A percentile compares a stretch with the other conserved stretches of the same genome.
phyloP scores from a whole-genome alignment of 2,113 vertebrate genomes.

The Orientallactaga bullata region DNA sequence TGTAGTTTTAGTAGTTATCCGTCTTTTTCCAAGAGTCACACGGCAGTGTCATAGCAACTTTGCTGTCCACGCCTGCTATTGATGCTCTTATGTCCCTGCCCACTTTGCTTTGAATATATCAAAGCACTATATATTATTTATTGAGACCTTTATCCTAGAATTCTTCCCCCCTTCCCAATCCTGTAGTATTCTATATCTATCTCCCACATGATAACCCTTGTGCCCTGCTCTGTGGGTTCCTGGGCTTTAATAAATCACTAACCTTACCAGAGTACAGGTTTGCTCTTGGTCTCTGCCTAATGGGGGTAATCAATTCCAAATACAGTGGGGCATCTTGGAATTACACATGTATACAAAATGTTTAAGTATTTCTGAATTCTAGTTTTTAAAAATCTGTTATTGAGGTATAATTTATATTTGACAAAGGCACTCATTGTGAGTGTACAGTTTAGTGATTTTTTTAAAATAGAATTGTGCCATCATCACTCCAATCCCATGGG shows the following conservation, averaged over 20 bases:
- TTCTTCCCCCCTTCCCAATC: neutral
- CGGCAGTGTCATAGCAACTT: neutral
- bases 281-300: neutral
- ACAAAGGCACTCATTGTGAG: neutral
- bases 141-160: neutral
- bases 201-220: neutral
- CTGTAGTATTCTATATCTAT: neutral
- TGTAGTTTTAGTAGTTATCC: neutral
- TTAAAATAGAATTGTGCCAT: neutral
- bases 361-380: neutral
- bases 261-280: neutral
- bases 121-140: neutral
- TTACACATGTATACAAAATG: neutral
- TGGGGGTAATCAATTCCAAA: neutral
- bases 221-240: neutral
- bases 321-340: neutral
- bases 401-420: slow-evolving; percentile 17
- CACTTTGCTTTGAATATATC: neutral
- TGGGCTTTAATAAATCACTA: neutral
- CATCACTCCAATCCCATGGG: neutral
- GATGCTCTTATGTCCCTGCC: neutral
- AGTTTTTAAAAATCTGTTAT: neutral
- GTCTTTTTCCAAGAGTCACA: neutral
- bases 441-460: neutral
- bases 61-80: neutral